Percentiles rank a stretch among this genome's conserved stretches.
Conservation (phyloP, 1,140 invertebrate genomes). For the Spodoptera litura region DNA sequence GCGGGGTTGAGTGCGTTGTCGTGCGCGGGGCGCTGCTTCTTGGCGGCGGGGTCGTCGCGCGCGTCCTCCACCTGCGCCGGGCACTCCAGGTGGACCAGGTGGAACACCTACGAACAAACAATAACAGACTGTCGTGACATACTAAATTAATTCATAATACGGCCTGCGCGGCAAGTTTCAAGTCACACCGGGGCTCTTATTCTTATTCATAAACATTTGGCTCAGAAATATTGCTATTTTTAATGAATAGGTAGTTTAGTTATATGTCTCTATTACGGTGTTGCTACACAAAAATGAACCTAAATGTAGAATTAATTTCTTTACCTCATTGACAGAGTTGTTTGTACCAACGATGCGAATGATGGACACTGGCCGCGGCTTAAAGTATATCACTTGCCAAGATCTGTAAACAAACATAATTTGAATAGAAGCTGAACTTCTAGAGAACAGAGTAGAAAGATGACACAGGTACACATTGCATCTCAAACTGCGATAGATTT, state of each 20-base stretch:
- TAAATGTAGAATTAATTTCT: neutral
- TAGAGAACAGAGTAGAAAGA: too few species aligned
- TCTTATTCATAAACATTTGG: too few species aligned
- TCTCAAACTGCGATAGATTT: neutral
- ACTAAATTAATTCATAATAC: neutral
- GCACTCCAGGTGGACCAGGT: conserved; percentile 99
- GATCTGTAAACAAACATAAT: conserved; percentile 85
- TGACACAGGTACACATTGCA: neutral
- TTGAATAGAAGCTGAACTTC: too few species aligned
- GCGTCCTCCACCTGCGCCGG: conserved; percentile 90
- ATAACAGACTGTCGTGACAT: conserved; percentile 8
- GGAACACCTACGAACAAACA: conserved; percentile 88
- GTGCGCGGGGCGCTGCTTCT: conserved; percentile 64
- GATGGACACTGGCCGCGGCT: conserved; percentile 94
- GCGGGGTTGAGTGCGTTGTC: conserved; percentile 50
- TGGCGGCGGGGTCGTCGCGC: conserved; percentile 71
- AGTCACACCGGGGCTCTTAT: too few species aligned
- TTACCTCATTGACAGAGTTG: conserved; percentile 98
- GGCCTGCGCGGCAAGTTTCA: too few species aligned
- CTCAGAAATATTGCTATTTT: too few species aligned
- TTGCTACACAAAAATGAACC: neutral
- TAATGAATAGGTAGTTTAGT: too few species aligned
- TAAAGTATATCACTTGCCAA: conserved; percentile 96
- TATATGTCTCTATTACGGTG: too few species aligned
- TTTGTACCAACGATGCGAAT: conserved; percentile 97